Base-by-base conservation (phyloP, 2,797 vertebrate genomes). In the Eremophila alpestris region DNA sequence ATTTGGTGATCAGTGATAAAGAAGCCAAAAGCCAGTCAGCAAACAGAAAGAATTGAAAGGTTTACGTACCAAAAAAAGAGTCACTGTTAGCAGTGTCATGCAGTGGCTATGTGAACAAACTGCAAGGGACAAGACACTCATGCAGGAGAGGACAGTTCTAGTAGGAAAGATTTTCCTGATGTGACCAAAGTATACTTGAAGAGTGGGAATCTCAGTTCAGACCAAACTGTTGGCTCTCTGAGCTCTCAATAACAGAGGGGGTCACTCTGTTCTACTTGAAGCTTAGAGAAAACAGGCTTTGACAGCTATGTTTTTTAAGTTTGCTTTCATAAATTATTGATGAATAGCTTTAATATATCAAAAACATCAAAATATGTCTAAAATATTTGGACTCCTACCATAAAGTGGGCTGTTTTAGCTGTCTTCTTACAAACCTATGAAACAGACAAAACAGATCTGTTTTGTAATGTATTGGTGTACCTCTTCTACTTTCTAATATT, bases 221-320 rank as follows among this genome's bases (percentile, higher is more conserved):
- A 71, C 5, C 20, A 63, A 46, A 71, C 5, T 49, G 45, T 27
- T 48, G 20, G 17, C 3, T 34, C 17, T 67, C 43, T 51, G 43
- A 82, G 16, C 15, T 46, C 24, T 13, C 17, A 38, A 5, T 45
- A 51, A 16, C 3, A 26, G 1, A 4, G 0, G 7, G 29, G 4
- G 2, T 70, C 38, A 48, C 36, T 38, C 19, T 73, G 7, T 20
- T 69, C 34, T 49, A 8, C 32, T 62, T 29, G 36, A 74, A 41
- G 8, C 0, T 51, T 40, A 54, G 6, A 30, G 11, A 58, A 4
- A 60, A 38, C 7, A 58, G 29, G 9, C 16, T 49, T 58, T 54
- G 34, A 6, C 69, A 45, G 62, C 15, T 2, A 41, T 23, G 8
- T 16, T 80, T 60, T 58, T 55, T 12, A 73, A 83, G 58, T 62